These are phyloP conservation scores for Conger conger DNA, from an alignment of 2,113 vertebrate species.

Conservation along the genomic window DNA sequence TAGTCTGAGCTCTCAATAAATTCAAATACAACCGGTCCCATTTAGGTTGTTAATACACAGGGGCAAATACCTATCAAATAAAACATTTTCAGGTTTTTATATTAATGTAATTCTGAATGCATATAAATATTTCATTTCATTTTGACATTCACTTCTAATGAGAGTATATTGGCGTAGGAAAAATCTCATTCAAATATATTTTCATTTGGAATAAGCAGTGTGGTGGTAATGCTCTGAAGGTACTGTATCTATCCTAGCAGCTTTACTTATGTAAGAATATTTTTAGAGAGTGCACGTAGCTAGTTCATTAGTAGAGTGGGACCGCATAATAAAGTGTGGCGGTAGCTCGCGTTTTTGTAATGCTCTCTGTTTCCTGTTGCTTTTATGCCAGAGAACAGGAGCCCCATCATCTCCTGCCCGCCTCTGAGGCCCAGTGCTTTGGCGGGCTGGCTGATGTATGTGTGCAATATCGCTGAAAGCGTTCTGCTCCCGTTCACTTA, in stretches of 20 bases:
- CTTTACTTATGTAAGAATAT: neutral
- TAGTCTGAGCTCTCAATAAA: no score
- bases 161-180: no score
- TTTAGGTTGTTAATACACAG: no score
- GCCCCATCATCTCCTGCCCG: neutral
- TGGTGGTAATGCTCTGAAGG: no score
- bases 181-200: neutral
- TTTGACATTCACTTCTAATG: no score
- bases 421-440: neutral
- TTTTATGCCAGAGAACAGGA: neutral
- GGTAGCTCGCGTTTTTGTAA: neutral
- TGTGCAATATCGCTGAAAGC: neutral
- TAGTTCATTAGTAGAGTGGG: neutral
- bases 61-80: no score
- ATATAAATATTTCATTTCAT: no score
- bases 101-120: no score
- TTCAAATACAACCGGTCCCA: no score
- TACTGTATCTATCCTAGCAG: neutral
- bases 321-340: neutral
- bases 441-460: neutral
- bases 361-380: neutral
- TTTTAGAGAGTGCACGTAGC: neutral
- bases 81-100: no score
- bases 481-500: neutral
- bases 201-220: neutral